Percentiles rank a stretch among this genome's conserved stretches.
phyloP scores from a whole-genome alignment of 2,888 invertebrate genomes.

The Luperina nickerlii region DNA sequence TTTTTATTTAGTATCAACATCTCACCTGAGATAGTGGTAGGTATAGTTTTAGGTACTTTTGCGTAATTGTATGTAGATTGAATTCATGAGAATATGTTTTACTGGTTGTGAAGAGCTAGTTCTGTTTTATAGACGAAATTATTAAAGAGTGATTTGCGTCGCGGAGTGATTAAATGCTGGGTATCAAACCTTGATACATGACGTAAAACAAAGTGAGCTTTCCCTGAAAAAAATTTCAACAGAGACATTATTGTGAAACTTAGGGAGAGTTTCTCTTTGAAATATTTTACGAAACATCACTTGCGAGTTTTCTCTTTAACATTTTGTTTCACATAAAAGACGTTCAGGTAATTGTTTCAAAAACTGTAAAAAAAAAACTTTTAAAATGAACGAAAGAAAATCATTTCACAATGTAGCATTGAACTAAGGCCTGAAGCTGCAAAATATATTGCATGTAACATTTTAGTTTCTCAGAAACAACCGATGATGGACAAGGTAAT shows the following conservation, averaged over 20 bases:
- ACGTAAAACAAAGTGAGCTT: constrained; percentile 36
- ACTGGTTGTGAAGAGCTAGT: constrained; percentile 9
- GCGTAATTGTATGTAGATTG: constrained; percentile 14
- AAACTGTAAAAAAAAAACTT: constrained; percentile 10
- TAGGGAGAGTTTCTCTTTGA: constrained; percentile 54
- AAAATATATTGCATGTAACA: neutral
- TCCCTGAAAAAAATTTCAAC: constrained; percentile 49
- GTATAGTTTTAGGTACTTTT: neutral
- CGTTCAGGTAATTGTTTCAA: constrained; percentile 34
- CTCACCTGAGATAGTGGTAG: neutral
- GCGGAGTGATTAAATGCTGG: constrained; percentile 1
- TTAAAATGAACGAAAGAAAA: constrained; percentile 6
- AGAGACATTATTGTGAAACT: constrained; percentile 46
- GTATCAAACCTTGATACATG: constrained; percentile 2
- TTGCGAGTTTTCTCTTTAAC: constrained; percentile 47
- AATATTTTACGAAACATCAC: constrained; percentile 47
- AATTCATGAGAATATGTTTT: neutral
- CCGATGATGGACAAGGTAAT: neutral
- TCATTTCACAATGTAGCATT: constrained; percentile 11
- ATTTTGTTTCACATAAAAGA: constrained; percentile 49
- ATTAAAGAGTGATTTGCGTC: neutral
- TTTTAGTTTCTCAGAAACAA: neutral
- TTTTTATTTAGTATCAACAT: neutral
- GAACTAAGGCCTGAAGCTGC: neutral
- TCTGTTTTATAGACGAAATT: neutral